Percentiles rank a stretch among this genome's conserved stretches.
Evolutionary conservation across 2,113 vertebrate species (phyloP).

Genomic region (Entomyzon cyanotis): DNA sequence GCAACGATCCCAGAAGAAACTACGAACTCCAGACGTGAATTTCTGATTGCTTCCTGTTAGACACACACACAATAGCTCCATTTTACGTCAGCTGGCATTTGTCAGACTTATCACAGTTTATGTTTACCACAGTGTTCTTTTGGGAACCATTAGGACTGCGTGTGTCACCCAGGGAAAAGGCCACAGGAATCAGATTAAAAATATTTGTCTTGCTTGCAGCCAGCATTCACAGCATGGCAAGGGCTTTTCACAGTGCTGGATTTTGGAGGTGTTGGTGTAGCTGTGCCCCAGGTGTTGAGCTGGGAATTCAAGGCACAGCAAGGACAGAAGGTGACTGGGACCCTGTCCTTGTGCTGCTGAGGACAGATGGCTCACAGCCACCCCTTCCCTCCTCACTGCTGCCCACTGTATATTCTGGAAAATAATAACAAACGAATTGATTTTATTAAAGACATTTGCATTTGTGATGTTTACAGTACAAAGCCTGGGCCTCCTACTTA

Average conservation of each 20-base stretch:
- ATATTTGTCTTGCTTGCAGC: background rate
- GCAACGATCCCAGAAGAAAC: background rate
- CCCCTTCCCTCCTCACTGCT: background rate
- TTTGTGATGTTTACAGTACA: background rate
- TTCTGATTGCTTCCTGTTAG: background rate
- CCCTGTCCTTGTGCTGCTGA: background rate
- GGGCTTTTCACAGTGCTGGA: rapidly evolving
- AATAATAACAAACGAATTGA: background rate
- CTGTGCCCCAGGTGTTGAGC: background rate
- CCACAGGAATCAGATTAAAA: background rate
- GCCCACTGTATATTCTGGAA: background rate
- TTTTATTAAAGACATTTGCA: background rate
- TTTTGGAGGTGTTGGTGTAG: background rate
- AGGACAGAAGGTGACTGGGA: background rate
- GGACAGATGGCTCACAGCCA: background rate
- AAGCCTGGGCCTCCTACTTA: background rate
- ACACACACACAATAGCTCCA: background rate
- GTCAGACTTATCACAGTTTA: background rate
- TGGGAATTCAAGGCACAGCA: background rate
- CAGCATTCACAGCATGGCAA: background rate
- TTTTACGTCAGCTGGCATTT: background rate
- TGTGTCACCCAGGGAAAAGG: background rate
- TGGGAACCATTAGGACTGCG: background rate
- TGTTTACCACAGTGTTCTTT: background rate
- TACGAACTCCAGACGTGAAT: background rate